Conservation (phyloP, 2,888 invertebrate genomes). For the Rhorus exstirpatorius region DNA sequence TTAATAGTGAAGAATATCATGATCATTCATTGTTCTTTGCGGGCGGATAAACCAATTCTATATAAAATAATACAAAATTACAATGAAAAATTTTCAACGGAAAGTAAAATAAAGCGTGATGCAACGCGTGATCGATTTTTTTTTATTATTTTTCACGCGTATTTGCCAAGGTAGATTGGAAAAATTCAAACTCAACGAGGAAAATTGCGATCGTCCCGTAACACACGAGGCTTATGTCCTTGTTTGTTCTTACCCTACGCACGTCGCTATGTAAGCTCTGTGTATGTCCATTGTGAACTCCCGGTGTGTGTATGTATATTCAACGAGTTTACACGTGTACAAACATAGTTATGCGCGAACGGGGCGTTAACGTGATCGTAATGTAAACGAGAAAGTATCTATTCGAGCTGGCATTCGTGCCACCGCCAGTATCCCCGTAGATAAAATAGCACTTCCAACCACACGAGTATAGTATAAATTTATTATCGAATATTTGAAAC, state of each 20-base stretch:
- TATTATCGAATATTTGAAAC: not conserved
- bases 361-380: slow-evolving; percentile 74
- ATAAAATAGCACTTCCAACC: slow-evolving; percentile 7
- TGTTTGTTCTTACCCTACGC: slow-evolving; percentile 72
- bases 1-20: no score
- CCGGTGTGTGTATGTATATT: slow-evolving; percentile 58
- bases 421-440: slow-evolving; percentile 44
- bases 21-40: no score
- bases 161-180: not conserved
- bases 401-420: slow-evolving; percentile 70
- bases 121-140: not conserved
- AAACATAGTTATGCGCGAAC: slow-evolving; percentile 70
- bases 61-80: not conserved
- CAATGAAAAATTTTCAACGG: not conserved
- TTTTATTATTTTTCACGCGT: not conserved
- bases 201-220: not conserved
- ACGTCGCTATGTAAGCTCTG: slow-evolving; percentile 56
- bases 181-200: slow-evolving; percentile 5
- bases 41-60: no score
- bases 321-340: slow-evolving; percentile 74
- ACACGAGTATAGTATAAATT: not conserved
- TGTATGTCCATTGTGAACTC: slow-evolving; percentile 72
- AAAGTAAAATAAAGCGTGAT: not conserved
- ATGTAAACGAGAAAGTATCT: slow-evolving; percentile 80
- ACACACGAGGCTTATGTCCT: slow-evolving; percentile 60